phyloP scores from a whole-genome alignment of 2,888 invertebrate genomes.

The Drosophila subsilvestris region DNA sequence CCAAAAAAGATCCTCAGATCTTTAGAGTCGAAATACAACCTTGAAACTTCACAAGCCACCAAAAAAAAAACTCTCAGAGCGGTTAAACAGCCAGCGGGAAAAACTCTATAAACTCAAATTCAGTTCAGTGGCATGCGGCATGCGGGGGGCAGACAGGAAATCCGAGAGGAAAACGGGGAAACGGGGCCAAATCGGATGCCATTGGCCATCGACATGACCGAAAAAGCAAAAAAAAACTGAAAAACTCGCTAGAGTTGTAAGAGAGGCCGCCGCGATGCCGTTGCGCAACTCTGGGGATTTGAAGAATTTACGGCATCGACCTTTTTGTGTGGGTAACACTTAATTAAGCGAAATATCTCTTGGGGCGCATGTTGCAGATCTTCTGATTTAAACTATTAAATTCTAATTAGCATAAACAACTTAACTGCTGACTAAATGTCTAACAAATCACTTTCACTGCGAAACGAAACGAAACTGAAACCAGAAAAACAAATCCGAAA shows the following conservation, averaged over 20 bases:
- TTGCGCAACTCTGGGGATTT: slow-evolving; percentile 61
- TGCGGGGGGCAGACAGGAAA: slow-evolving; percentile 56
- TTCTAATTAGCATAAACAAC: slow-evolving; percentile 69
- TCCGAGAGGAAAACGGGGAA: slow-evolving; percentile 57
- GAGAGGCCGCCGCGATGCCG: slow-evolving; percentile 36
- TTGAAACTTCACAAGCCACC: slow-evolving; percentile 62
- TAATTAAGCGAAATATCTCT: slow-evolving; percentile 54
- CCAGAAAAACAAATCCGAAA: slow-evolving; percentile 27
- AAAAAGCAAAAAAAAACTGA: slow-evolving; percentile 43
- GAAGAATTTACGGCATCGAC: slow-evolving; percentile 65
- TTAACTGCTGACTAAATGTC: slow-evolving; percentile 55
- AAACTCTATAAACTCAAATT: slow-evolving; percentile 33
- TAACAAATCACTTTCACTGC: slow-evolving; percentile 70
- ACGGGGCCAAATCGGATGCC: slow-evolving; percentile 68
- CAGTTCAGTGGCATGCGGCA: slow-evolving; percentile 19
- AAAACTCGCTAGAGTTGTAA: slow-evolving; percentile 26
- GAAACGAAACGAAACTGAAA: slow-evolving; percentile 34
- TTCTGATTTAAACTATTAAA: slow-evolving; percentile 52
- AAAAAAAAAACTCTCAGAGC: slow-evolving; percentile 45
- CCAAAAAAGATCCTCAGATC: slow-evolving; percentile 29
- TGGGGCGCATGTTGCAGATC: slow-evolving; percentile 5
- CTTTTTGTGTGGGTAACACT: slow-evolving; percentile 55
- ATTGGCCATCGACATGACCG: slow-evolving; percentile 67
- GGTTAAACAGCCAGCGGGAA: slow-evolving; percentile 19
- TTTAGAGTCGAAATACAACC: slow-evolving; percentile 49